Evolutionary conservation across 2,797 vertebrate species (phyloP).

Genomic region (Myoxocephalus aenaeus): DNA sequence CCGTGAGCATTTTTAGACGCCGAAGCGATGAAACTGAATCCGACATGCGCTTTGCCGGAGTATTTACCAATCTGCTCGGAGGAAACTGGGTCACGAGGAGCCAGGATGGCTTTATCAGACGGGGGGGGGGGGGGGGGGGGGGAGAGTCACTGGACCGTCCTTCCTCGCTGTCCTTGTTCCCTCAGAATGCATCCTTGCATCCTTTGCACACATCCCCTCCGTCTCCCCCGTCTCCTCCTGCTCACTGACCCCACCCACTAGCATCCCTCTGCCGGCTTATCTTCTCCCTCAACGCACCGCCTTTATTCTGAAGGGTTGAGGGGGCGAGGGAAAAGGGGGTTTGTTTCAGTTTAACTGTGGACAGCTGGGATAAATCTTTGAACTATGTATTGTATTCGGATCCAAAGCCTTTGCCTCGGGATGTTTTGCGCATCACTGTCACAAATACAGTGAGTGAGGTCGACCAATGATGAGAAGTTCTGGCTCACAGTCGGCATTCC

Average conservation of each 20-base stretch:
- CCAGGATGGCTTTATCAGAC: conserved; percentile 62
- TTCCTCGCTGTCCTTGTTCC: conserved; percentile 44
- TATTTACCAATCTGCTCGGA: conserved; percentile 41
- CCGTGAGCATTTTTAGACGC: conserved; percentile 36
- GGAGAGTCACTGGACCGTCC: conserved; percentile 63
- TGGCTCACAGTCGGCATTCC: neutral
- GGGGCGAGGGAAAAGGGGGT: neutral
- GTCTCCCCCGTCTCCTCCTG: conserved; percentile 2
- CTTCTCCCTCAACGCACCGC: neutral
- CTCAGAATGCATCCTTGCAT: conserved; percentile 5
- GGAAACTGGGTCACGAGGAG: conserved; percentile 75
- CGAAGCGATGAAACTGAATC: neutral
- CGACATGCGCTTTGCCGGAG: neutral
- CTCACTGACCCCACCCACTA: conserved; percentile 28
- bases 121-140: conserved; percentile 10
- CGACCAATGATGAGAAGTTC: neutral
- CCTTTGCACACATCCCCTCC: conserved; percentile 14
- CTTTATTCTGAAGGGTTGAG: neutral
- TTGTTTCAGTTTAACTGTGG: neutral
- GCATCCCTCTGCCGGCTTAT: conserved; percentile 16
- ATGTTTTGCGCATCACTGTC: neutral
- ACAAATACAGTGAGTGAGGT: neutral
- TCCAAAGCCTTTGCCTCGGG: neutral
- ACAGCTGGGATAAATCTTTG: neutral
- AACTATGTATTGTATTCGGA: neutral